These are phyloP conservation scores for Asobara japonica DNA, from an alignment of 1,140 invertebrate genomes.

Conservation along the genomic window DNA sequence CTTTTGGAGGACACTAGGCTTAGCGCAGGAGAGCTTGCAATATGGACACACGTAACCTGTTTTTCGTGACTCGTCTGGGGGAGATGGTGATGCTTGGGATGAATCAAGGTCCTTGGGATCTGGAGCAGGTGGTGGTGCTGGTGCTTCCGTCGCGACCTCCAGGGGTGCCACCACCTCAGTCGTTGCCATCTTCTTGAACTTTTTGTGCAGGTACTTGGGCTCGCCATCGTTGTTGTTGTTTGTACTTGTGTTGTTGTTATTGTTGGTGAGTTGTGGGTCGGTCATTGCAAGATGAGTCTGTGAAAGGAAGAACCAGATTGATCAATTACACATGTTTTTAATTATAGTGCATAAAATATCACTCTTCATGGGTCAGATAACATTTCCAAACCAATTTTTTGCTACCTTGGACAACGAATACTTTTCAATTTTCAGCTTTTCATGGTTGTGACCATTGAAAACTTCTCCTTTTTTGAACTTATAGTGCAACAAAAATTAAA, in stretches of 20 bases:
- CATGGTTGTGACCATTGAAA: too few species aligned
- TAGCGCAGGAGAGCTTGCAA: conserved; percentile 88
- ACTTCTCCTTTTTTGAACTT: too few species aligned
- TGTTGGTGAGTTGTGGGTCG: conserved; percentile 62
- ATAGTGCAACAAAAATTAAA: too few species aligned
- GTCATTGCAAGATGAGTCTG: conserved; percentile 53
- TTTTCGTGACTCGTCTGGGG: conserved; percentile 57
- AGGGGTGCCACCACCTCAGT: conserved; percentile 56
- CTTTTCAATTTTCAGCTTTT: too few species aligned
- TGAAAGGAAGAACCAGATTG: background rate
- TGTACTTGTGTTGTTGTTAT: conserved; percentile 53
- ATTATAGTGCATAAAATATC: too few species aligned
- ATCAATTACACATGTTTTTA: too few species aligned
- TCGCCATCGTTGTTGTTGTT: conserved; percentile 69
- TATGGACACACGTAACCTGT: conserved; percentile 81
- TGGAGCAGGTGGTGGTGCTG: conserved; percentile 19
- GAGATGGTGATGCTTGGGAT: conserved; percentile 59
- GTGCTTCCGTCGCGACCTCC: conserved; percentile 44
- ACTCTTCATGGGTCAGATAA: too few species aligned
- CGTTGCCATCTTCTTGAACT: conserved; percentile 87
- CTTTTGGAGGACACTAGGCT: conserved; percentile 93
- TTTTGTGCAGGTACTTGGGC: conserved; percentile 87
- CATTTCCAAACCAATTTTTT: too few species aligned
- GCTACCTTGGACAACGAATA: too few species aligned
- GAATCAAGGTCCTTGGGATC: conserved; percentile 57